Evolutionary conservation across 2,113 vertebrate species (phyloP).

Genomic region (Carlito syrichta): DNA sequence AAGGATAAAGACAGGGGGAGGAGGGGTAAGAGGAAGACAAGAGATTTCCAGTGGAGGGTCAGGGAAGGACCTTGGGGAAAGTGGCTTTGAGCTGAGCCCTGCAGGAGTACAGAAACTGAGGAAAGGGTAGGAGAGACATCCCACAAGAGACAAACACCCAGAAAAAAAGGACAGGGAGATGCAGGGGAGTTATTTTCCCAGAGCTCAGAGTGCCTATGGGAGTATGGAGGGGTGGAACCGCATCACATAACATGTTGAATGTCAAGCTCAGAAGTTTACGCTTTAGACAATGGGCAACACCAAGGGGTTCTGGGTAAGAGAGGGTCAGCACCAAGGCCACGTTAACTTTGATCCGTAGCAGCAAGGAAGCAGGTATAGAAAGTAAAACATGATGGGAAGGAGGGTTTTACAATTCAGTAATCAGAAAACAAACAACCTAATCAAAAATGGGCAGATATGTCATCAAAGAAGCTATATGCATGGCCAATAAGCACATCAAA

Average conservation of each 20-base stretch:
- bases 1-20: not conserved
- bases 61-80: not conserved
- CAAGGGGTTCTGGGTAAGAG: not conserved
- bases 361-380: not conserved
- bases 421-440: not conserved
- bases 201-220: not conserved
- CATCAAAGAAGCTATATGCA: not conserved
- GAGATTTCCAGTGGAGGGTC: not conserved
- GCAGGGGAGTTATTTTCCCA: not conserved
- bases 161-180: not conserved
- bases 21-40: not conserved
- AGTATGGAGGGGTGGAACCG: not conserved
- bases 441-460: not conserved
- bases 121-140: not conserved
- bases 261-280: not conserved
- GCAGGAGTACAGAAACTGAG: not conserved
- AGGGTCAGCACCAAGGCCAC: not conserved
- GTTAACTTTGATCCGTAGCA: not conserved
- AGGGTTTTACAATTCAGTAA: not conserved
- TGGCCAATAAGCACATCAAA: not conserved
- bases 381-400: not conserved
- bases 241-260: not conserved
- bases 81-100: not conserved
- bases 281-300: not conserved
- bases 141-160: not conserved